These are phyloP conservation scores for Microcebus murinus DNA, from an alignment of 2,113 vertebrate genomes.

Conservation along the genomic window DNA sequence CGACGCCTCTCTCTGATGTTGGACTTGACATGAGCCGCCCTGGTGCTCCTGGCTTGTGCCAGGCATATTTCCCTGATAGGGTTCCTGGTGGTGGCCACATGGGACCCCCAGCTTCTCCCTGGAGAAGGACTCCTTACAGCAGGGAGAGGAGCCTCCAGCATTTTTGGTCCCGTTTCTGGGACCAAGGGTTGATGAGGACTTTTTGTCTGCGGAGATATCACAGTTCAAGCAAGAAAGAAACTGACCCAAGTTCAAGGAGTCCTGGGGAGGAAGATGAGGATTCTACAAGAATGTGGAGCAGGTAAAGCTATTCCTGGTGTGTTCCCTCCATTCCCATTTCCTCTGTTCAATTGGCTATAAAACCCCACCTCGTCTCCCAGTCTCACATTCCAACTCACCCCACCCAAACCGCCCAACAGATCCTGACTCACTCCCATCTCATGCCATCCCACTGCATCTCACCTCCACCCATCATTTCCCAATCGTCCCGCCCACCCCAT, in stretches of 20 bases:
- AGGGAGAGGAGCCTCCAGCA: background rate
- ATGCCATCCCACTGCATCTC: background rate
- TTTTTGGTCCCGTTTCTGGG: background rate
- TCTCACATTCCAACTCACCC: background rate
- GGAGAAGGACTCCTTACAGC: background rate
- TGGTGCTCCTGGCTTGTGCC: background rate
- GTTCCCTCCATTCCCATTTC: background rate
- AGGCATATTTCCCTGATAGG: background rate
- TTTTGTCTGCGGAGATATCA: background rate
- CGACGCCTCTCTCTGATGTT: background rate
- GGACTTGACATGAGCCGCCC: background rate
- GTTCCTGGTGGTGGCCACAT: background rate
- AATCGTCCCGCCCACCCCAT: background rate
- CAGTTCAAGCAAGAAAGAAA: background rate
- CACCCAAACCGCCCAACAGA: background rate
- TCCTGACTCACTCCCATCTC: background rate
- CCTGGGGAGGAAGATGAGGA: background rate
- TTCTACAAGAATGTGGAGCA: background rate
- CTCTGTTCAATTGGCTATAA: background rate
- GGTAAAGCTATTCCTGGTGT: background rate
- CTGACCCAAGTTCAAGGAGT: background rate
- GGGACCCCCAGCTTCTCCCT: background rate
- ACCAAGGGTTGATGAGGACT: background rate
- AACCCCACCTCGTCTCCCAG: background rate
- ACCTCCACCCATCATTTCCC: background rate